Evolutionary conservation across 2,113 vertebrate genomes (phyloP).

Genomic region (Anser brachyrhynchus): DNA sequence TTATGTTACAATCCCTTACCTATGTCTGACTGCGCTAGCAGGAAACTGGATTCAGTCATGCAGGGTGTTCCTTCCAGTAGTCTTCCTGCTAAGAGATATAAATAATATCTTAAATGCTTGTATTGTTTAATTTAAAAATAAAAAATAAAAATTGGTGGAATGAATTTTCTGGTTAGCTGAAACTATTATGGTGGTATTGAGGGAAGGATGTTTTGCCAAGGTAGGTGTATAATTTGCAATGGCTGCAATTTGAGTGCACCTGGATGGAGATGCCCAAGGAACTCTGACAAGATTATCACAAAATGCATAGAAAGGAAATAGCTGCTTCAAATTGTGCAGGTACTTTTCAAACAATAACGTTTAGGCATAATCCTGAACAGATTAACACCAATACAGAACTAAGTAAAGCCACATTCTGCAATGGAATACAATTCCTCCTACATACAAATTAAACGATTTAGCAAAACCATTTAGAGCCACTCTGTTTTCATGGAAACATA

Average conservation of each 20-base stretch:
- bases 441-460: not conserved
- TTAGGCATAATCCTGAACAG: not conserved
- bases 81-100: not conserved
- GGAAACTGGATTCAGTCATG: slow-evolving; percentile 13
- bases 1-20: not conserved
- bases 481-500: not conserved
- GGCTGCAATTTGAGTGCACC: slow-evolving; percentile 11
- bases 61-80: not conserved
- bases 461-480: not conserved
- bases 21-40: not conserved
- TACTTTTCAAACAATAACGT: not conserved
- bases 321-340: not conserved
- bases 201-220: not conserved
- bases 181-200: not conserved
- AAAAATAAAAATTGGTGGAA: not conserved
- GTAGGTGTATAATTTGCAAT: not conserved
- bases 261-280: slow-evolving; percentile 28
- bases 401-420: not conserved
- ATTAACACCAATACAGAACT: not conserved
- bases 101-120: slow-evolving; percentile 41
- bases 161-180: slow-evolving; percentile 16
- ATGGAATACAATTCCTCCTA: not conserved
- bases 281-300: not conserved
- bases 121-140: slow-evolving; percentile 17
- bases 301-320: not conserved